A percentile compares a stretch with the other conserved stretches of the same genome.
These are phyloP conservation scores for Dasypolia templi DNA, from an alignment of 2,888 invertebrate species.

Conservation along the genomic window DNA sequence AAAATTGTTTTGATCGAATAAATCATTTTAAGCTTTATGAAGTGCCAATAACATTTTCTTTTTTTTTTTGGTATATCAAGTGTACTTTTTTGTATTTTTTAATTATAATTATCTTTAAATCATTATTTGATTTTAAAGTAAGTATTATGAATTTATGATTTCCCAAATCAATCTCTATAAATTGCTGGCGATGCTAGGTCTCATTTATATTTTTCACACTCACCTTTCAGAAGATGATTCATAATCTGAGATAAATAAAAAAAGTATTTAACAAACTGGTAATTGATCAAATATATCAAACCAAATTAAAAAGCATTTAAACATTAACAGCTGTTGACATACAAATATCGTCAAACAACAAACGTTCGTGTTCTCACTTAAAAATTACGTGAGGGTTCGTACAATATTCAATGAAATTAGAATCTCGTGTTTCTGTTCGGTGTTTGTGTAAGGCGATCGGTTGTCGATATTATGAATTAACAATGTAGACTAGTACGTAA, in stretches of 20 bases:
- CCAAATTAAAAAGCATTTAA: constrained; percentile 18
- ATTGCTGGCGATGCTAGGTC: neutral
- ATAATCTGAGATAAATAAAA: neutral
- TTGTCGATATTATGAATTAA: constrained; percentile 12
- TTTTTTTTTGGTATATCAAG: neutral
- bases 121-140: neutral
- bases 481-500: constrained; percentile 1
- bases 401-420: constrained; percentile 32
- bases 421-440: constrained; percentile 24
- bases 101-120: neutral
- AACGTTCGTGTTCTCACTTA: constrained; percentile 36
- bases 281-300: neutral
- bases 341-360: constrained; percentile 37
- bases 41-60: neutral
- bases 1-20: neutral
- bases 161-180: neutral
- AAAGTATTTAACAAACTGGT: neutral
- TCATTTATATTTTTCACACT: neutral
- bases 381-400: constrained; percentile 33
- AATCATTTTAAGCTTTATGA: neutral
- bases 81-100: neutral
- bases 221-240: neutral
- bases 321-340: constrained; percentile 45
- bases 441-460: constrained; percentile 22
- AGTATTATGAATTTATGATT: neutral